phyloP scores from a whole-genome alignment of 1,140 invertebrate species.

The Scaptomyza hsui region DNA sequence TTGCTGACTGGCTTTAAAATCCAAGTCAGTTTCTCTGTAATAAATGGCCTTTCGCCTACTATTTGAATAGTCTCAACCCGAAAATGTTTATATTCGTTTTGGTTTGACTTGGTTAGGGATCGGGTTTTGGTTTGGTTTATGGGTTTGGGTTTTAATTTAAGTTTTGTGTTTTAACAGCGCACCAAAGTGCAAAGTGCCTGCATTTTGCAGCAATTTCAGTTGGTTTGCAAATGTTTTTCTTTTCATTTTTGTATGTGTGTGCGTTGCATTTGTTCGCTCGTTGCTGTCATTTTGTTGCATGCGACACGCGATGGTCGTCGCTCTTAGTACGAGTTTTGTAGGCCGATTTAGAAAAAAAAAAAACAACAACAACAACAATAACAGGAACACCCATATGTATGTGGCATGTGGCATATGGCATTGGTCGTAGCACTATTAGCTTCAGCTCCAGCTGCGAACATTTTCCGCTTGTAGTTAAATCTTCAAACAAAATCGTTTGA shows the following conservation, averaged over 20 bases:
- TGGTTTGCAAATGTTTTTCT: constrained; percentile 7
- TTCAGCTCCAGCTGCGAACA: constrained; percentile 26
- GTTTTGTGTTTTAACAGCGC: constrained; percentile 62
- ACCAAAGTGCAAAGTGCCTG: constrained; percentile 71
- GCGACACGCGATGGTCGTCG: constrained; percentile 65
- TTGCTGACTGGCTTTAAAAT: constrained; percentile 79
- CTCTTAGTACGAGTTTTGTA: constrained; percentile 49
- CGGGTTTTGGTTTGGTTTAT: constrained; percentile 21
- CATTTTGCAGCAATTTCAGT: constrained; percentile 71
- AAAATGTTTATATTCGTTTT: constrained; percentile 56
- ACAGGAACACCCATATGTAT: constrained; percentile 6
- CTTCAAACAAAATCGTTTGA: constrained; percentile 80
- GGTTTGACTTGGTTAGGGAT: constrained; percentile 1
- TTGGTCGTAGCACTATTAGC: background rate
- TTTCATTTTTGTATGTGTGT: background rate
- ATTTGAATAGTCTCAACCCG: constrained; percentile 61
- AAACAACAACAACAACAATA: too few species aligned
- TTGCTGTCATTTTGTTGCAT: constrained; percentile 73
- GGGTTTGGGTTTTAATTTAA: constrained; percentile 67
- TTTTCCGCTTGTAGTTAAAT: constrained; percentile 68
- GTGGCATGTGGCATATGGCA: constrained; percentile 1
- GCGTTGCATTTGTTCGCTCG: constrained; percentile 27
- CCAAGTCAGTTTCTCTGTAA: constrained; percentile 59
- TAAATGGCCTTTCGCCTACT: constrained; percentile 64
- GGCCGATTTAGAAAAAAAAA: constrained; percentile 24